Evolutionary conservation across 2,113 vertebrate species (phyloP).

Genomic region (Turdus rufiventris): DNA sequence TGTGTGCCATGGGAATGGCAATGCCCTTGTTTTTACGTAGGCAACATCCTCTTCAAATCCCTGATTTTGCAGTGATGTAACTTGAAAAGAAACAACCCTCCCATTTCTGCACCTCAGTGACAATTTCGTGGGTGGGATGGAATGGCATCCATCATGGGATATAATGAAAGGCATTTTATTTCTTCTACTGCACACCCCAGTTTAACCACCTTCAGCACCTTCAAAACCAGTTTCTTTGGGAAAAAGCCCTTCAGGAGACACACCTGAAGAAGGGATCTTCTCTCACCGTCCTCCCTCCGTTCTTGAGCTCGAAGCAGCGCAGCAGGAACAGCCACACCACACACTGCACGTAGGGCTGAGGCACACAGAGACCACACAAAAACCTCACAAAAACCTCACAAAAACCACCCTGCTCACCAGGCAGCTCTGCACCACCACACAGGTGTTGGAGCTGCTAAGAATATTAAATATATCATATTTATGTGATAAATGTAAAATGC

Average conservation of each 20-base stretch:
- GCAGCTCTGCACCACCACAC: not conserved
- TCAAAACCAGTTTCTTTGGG: not conserved
- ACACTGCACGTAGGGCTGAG: slow-evolving; percentile 90
- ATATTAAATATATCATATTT: accelerated
- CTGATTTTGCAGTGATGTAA: not conserved
- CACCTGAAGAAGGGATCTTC: slow-evolving; percentile 90
- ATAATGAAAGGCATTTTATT: accelerated
- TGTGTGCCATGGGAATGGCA: not conserved
- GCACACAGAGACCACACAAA: not conserved
- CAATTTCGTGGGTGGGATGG: not conserved
- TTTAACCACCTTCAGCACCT: not conserved
- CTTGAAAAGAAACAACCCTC: not conserved
- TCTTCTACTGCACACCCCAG: not conserved
- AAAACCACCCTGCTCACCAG: not conserved
- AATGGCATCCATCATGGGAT: too few species aligned
- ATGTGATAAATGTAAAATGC: too few species aligned
- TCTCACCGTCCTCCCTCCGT: slow-evolving; percentile 83
- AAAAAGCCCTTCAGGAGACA: not conserved
- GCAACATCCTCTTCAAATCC: not conserved
- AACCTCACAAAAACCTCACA: not conserved
- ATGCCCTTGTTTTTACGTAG: accelerated
- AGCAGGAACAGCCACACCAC: slow-evolving; percentile 85
- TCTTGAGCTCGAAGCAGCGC: slow-evolving; percentile 83
- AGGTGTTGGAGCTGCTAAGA: not conserved
- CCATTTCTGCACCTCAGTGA: not conserved